Percentiles rank a stretch among this genome's conserved stretches.
These are phyloP conservation scores for Phyllostomus hastatus DNA, from an alignment of 2,113 vertebrate species.

Conservation along the genomic window DNA sequence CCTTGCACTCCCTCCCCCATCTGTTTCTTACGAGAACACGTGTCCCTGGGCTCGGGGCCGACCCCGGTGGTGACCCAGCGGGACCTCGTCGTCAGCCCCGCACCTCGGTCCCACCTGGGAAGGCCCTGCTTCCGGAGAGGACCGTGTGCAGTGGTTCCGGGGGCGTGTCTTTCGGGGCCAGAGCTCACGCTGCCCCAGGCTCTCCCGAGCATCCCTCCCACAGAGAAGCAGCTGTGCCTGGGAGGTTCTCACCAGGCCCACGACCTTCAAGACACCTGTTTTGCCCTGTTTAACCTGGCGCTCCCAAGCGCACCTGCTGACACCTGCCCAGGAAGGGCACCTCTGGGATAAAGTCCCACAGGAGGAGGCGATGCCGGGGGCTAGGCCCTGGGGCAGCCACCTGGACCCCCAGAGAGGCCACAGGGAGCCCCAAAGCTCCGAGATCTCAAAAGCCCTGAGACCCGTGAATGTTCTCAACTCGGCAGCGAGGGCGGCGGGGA, in stretches of 20 bases:
- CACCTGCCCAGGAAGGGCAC: not conserved
- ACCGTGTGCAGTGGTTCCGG: not conserved
- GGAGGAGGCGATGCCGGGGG: not conserved
- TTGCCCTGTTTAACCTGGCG: too few species aligned
- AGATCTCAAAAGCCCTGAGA: not conserved
- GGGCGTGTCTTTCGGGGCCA: not conserved
- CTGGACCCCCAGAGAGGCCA: not conserved
- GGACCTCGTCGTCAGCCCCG: not conserved
- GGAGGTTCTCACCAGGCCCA: not conserved
- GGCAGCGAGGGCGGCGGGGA: fast-evolving
- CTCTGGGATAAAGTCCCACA: not conserved
- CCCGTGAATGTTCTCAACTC: not conserved
- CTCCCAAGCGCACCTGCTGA: not conserved
- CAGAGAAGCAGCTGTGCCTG: not conserved
- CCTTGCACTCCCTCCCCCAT: fast-evolving
- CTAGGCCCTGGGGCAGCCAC: not conserved
- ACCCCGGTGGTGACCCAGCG: not conserved
- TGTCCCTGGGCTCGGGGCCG: not conserved
- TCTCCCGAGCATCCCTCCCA: not conserved
- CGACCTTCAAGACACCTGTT: not conserved
- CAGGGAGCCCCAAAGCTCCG: not conserved
- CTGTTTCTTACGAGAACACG: not conserved
- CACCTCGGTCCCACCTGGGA: not conserved
- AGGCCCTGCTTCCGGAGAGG: not conserved
- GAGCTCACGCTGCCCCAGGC: not conserved